phyloP scores from a whole-genome alignment of 37 sponge, comb jelly and placozoan genomes.

The Axinella damicornis region DNA sequence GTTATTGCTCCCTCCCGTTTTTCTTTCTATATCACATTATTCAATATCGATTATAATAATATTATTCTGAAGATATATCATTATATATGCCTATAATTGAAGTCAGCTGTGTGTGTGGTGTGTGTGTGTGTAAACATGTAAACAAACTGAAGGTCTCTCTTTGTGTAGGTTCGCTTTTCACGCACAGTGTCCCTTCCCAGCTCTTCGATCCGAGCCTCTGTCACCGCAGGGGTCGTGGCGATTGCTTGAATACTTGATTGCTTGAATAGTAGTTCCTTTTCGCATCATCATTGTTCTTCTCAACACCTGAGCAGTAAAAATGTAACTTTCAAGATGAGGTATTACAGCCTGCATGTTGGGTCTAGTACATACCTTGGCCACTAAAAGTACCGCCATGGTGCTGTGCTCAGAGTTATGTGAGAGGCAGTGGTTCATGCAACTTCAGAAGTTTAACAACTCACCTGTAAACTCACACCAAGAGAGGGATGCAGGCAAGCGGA shows the following conservation, averaged over 20 bases:
- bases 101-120: background rate
- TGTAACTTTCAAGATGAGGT: too few relatives aligned
- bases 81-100: too few relatives aligned
- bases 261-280: slow-evolving; percentile 33
- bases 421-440: too few relatives aligned
- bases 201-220: slow-evolving; percentile 25
- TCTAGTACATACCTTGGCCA: slow-evolving; percentile 18
- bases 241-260: too few relatives aligned
- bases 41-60: too few relatives aligned
- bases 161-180: slow-evolving; percentile 2
- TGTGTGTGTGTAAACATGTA: too few relatives aligned
- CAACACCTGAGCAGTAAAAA: slow-evolving; percentile 4
- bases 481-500: too few relatives aligned
- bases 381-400: background rate
- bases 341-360: background rate
- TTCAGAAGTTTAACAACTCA: too few relatives aligned
- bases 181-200: background rate
- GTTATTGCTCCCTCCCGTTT: too few relatives aligned
- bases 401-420: too few relatives aligned
- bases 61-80: background rate
- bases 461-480: too few relatives aligned
- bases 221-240: slow-evolving; percentile 4
- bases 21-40: too few relatives aligned
- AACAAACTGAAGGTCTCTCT: background rate
- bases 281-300: slow-evolving; percentile 40